Percentiles rank a stretch among this genome's conserved stretches.
These are phyloP conservation scores for Trogon surrucura DNA, from an alignment of 2,113 vertebrate species.

Conservation along the genomic window DNA sequence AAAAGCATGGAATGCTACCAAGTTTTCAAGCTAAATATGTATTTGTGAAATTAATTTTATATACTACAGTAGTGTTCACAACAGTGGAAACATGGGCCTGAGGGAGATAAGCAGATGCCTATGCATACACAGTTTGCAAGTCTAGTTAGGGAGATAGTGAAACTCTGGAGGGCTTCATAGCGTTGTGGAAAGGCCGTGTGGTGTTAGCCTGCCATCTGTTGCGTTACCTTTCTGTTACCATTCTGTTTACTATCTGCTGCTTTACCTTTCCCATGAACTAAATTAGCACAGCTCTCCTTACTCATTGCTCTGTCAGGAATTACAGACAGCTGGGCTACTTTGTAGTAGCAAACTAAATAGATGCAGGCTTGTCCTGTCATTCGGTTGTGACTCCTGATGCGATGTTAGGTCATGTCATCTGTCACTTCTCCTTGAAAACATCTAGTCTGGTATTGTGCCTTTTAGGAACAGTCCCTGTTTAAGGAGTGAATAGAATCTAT, in stretches of 20 bases:
- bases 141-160: not conserved
- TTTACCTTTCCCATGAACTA: not conserved
- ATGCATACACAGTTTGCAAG: not conserved
- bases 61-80: not conserved
- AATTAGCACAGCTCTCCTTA: not conserved
- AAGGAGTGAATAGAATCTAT: not conserved
- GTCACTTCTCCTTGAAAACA: not conserved
- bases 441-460: not conserved
- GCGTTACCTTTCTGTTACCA: not conserved
- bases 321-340: not conserved
- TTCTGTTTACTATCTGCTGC: not conserved
- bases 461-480: not conserved
- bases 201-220: not conserved
- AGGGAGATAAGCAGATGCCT: not conserved
- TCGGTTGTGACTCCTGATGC: not conserved
- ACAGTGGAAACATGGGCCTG: accelerated
- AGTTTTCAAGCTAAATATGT: not conserved
- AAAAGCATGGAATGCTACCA: not conserved
- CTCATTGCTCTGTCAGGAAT: not conserved
- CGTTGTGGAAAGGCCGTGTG: not conserved
- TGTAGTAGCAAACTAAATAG: not conserved
- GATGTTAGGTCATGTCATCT: not conserved
- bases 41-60: not conserved
- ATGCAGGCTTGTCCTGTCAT: accelerated
- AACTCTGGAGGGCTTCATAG: not conserved